Evolutionary conservation across 2,888 invertebrate species (phyloP).

Genomic region (Eupithecia vulgata): DNA sequence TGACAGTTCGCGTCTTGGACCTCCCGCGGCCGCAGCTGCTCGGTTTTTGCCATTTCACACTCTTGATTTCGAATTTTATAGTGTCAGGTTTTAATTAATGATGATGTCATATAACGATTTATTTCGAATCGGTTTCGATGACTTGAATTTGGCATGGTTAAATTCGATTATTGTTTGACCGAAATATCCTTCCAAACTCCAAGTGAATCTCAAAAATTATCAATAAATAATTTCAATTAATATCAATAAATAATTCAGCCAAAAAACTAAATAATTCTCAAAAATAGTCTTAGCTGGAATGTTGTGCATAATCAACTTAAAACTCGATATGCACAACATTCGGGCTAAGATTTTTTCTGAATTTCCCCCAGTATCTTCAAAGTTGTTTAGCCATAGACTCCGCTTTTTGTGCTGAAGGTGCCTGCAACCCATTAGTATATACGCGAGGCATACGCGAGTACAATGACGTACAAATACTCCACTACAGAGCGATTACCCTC

Average conservation of each 20-base stretch:
- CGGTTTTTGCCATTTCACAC: constrained; percentile 56
- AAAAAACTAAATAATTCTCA: no score
- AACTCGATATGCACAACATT: not conserved
- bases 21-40: constrained; percentile 67
- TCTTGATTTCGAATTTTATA: constrained; percentile 49
- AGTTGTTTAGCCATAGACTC: not conserved
- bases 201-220: no score
- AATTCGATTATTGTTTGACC: not conserved
- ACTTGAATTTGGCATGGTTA: not conserved
- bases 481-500: constrained; percentile 80
- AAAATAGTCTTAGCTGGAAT: no score
- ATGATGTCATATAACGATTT: constrained; percentile 12
- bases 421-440: constrained; percentile 63
- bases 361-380: not conserved
- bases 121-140: not conserved
- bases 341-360: not conserved
- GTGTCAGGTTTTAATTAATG: constrained; percentile 31
- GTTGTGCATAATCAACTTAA: no score
- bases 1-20: constrained; percentile 57
- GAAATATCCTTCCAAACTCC: no score
- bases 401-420: not conserved
- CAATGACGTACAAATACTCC: constrained; percentile 73
- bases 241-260: no score
- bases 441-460: constrained; percentile 64
- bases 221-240: no score